Evolutionary conservation across 2,797 vertebrate genomes (phyloP), one percentile per base, ranked within the genome.

Genomic region (Takifugu rubripes): DNA sequence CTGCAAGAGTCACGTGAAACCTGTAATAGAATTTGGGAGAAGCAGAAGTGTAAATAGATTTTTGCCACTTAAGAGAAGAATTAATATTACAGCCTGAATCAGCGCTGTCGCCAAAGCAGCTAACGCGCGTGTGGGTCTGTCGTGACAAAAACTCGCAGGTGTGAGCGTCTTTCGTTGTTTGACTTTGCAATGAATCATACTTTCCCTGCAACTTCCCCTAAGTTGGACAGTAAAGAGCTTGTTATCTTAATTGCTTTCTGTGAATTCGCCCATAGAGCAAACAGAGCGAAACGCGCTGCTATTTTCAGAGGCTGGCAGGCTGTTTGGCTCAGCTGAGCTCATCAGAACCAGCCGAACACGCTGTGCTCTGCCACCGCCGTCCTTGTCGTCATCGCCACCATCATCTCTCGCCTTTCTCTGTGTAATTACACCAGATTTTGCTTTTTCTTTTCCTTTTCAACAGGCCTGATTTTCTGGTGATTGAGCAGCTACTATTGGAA

Each of bases 231-330:
- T 76, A 67, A 66, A 75, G 63, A 68, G 79, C 78, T 79, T 73
- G 82, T 85, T 84, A 88, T 86, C 86, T 86, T 85, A 85, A 86
- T 84, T 80, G 82, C 82, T 82, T 82, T 84, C 70, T 74, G 76
- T 70, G 76, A 81, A 86, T 77, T 52, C 60, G 73, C 75, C 78
- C 54, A 25, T 49, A 29, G 84, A 81, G 82, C 79, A 75, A 78
- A 79, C 76, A 64, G 64, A 77, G 66, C 54, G 69, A 81, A 74
- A 74, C 75, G 75, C 68, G 49, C 57, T 59, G 74, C 81, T 87
- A 83, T 86, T 85, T 85, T 79, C 73, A 65, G 82, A 77, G 59
- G 49, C 71, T 79, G 79, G 64, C 74, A 66, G 71, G 59, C 70
- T 67, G 75, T 45, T 77, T 76, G 75, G 80, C 79, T 79, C 66